phyloP scores from a whole-genome alignment of 2,797 vertebrate genomes.

The Danio tinwini region DNA sequence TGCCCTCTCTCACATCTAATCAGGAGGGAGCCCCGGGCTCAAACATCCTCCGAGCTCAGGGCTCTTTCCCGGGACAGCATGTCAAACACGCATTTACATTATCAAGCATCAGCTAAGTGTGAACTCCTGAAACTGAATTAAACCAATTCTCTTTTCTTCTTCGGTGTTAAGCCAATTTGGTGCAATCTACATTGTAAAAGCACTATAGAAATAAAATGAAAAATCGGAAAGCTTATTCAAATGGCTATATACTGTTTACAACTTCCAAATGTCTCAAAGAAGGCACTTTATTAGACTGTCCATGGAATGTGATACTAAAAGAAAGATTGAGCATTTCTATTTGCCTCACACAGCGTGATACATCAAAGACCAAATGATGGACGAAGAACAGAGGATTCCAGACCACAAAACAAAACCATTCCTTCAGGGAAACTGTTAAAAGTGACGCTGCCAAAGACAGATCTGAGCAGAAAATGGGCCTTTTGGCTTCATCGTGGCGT shows the following conservation, averaged over 20 bases:
- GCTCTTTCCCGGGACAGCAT: no score
- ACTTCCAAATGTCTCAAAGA: not conserved
- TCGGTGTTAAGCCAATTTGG: no score
- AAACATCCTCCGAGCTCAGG: no score
- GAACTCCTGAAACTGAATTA: no score
- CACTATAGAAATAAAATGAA: no score
- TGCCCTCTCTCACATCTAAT: no score
- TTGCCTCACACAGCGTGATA: not conserved
- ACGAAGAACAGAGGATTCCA: not conserved
- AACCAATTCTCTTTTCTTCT: no score
- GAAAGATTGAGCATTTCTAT: not conserved
- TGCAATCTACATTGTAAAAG: no score
- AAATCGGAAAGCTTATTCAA: no score
- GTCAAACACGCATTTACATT: no score
- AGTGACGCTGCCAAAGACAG: not conserved
- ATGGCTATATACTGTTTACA: not conserved
- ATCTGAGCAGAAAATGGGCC: constrained; percentile 9
- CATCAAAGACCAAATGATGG: not conserved
- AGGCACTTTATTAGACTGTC: not conserved
- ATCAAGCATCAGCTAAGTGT: no score
- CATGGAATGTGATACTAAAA: not conserved
- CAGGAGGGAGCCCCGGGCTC: no score
- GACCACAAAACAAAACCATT: constrained; percentile 6
- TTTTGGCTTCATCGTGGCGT: not conserved
- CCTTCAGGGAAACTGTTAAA: not conserved